Percentiles rank a stretch among this genome's conserved stretches.
These are phyloP conservation scores for Rhagonycha lutea DNA, from an alignment of 2,888 invertebrate species.

Conservation along the genomic window DNA sequence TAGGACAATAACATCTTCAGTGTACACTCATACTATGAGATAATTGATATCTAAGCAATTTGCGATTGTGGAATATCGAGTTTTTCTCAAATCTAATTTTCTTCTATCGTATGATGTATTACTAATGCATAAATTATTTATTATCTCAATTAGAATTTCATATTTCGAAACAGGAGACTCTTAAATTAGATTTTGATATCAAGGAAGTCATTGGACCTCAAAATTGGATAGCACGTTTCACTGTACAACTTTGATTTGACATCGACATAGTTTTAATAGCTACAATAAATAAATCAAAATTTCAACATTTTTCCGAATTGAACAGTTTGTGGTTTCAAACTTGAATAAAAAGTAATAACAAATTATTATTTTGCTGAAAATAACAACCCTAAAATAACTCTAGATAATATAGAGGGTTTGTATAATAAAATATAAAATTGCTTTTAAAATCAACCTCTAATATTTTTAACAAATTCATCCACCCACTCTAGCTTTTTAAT, in stretches of 20 bases:
- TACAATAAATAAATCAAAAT: neutral
- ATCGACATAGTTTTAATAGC: neutral
- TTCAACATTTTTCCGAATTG: neutral
- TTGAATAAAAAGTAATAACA: neutral
- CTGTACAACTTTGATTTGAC: neutral
- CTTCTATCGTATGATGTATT: neutral
- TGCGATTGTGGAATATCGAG: neutral
- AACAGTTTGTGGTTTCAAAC: neutral
- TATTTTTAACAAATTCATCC: too few species aligned
- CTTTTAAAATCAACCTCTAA: neutral
- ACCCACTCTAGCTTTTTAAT: neutral
- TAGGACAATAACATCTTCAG: neutral
- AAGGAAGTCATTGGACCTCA: neutral
- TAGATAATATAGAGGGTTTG: neutral
- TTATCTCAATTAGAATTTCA: neutral
- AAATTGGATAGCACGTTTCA: neutral
- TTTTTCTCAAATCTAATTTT: neutral
- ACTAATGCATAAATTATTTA: neutral
- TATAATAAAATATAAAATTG: neutral
- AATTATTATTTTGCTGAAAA: neutral
- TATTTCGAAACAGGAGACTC: neutral
- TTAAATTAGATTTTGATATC: neutral
- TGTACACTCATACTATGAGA: neutral
- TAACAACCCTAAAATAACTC: neutral
- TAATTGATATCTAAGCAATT: neutral